Evolutionary conservation across 2,888 invertebrate species (phyloP), one percentile per base, ranked within the genome.

Genomic region (Pyrocoelia pectoralis): DNA sequence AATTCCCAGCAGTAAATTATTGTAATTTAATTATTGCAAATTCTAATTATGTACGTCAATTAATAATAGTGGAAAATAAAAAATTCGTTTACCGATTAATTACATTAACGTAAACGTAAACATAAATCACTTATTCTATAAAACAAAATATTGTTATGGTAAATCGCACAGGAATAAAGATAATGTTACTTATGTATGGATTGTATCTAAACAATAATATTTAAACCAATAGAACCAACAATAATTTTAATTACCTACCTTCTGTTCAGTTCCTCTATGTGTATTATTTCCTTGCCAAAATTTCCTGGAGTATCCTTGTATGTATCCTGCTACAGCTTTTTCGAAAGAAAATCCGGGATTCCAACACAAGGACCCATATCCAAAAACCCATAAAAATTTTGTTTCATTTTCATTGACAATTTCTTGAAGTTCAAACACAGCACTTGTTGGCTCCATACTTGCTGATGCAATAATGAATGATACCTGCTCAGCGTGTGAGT

Each of bases 281-380:
- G 91, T 90, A 0, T 90, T 87, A 77, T 93, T 93, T 43, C 93
- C 94, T 82, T 98, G 97, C 95, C 96, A 98, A 81, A 97, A 97
- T 78, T 92, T 86, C 72, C 97, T 84, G 8, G 88, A 85, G 79
- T 89, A 97, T 1, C 95, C 95, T 70, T 86, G 87, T 8, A 94
- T 86, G 76, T 89, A 91, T n/a, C 98, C 97, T 10, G 90, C 89
- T 10, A 93, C 83, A 61, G 91, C 91, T 74, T 89, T 88, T 73
- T 88, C 86, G 78, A 89, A 95, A 55, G 90, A 89, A 79, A 98
- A 97, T 54, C 97, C 97, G 0, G 95, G 95, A 81, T 93, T 89
- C 97, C 97, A 98, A 82, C 97, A 94, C 51, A 98, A 82, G 0
- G 96, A 97, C 2, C 98, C 98, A 75, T 98, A 98, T 0, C 97